These are phyloP conservation scores for Athene cunicularia DNA, from an alignment of 2,113 vertebrate species.

Conservation along the genomic window DNA sequence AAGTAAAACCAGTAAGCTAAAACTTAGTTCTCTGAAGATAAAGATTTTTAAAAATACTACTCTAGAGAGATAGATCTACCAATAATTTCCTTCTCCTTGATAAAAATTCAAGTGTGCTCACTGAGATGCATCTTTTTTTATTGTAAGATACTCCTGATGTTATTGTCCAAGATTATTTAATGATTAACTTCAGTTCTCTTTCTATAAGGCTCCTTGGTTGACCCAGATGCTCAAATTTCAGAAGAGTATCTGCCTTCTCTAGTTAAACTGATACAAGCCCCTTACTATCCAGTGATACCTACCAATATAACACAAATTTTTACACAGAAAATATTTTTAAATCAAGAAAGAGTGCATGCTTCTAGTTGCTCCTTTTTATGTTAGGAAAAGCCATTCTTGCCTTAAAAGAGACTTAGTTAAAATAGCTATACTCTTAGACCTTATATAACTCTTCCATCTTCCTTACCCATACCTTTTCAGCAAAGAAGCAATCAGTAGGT, in stretches of 20 bases:
- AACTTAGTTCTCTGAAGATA: neutral
- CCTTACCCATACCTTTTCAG: neutral
- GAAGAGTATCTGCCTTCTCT: neutral
- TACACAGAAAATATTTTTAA: neutral
- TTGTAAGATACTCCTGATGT: neutral
- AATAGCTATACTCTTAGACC: neutral
- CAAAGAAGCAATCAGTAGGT: neutral
- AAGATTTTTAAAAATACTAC: neutral
- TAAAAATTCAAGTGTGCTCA: neutral
- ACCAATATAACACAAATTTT: neutral
- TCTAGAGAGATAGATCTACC: neutral
- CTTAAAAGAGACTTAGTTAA: neutral
- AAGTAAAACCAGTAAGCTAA: neutral
- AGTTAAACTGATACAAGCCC: neutral
- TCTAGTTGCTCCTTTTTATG: neutral
- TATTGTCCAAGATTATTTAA: neutral
- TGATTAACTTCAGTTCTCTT: neutral
- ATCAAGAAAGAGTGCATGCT: neutral
- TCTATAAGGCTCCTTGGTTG: neutral
- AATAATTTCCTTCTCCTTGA: neutral
- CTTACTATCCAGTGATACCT: neutral
- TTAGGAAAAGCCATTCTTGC: neutral
- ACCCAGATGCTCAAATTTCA: neutral
- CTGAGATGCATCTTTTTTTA: neutral
- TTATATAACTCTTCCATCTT: neutral